phyloP scores from a whole-genome alignment of 1,140 invertebrate species.

The Drosophila ercepeae region DNA sequence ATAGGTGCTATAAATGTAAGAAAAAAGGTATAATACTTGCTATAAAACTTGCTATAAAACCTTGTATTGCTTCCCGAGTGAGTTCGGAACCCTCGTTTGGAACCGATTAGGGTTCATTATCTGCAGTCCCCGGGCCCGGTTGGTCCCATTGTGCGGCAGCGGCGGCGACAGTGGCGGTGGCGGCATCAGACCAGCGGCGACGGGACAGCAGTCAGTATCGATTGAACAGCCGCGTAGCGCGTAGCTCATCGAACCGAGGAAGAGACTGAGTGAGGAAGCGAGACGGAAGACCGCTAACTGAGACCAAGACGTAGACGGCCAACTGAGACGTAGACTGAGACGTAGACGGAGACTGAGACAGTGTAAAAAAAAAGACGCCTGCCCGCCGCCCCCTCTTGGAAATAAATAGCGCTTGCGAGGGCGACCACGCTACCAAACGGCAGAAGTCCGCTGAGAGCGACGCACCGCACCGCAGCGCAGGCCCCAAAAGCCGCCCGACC shows the following conservation, averaged over 20 bases:
- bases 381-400: constrained; percentile 57
- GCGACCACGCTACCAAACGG: constrained; percentile 71
- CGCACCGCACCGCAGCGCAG: constrained; percentile 39
- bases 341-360: constrained; percentile 24
- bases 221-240: constrained; percentile 77
- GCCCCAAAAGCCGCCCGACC: constrained; percentile 9
- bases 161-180: constrained; percentile 3
- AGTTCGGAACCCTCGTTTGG: background rate
- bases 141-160: constrained; percentile 17
- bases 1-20: no score
- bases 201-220: constrained; percentile 44
- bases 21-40: background rate
- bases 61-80: no score
- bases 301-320: constrained; percentile 16
- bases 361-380: constrained; percentile 35
- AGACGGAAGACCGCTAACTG: constrained; percentile 16
- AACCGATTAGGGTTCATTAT: background rate
- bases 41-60: background rate
- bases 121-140: background rate
- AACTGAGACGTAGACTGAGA: constrained; percentile 22
- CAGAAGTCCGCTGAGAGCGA: constrained; percentile 70
- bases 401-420: constrained; percentile 73
- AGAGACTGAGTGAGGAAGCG: constrained; percentile 22
- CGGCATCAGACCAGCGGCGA: constrained; percentile 13
- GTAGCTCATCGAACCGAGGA: constrained; percentile 71